Base-by-base conservation (phyloP, 2,888 invertebrate genomes). In the Cistogaster globosa region DNA sequence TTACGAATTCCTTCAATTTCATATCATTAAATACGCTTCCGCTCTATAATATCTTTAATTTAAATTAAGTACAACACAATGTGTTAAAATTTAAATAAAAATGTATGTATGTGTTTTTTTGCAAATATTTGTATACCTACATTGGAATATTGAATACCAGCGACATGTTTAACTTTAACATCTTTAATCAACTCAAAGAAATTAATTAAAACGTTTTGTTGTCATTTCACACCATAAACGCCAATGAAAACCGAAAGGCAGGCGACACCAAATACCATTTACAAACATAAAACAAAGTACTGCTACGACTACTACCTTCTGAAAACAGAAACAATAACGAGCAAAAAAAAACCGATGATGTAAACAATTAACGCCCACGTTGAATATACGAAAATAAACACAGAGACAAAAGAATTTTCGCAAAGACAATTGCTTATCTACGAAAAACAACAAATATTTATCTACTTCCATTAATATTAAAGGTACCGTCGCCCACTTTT, bases 141-240 rank as follows among this genome's bases (percentile, higher is more conserved):
- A 55, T 58, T 63, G 57, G 9, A 42, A 63, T 68, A 77, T 80
- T 80, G 79, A 69, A 65, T 58, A 42, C 68, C 42, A 63, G 62
- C 57, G 68, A 18, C 63, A 74, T 86, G 79, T 76, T 86, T 83
- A 86, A 84, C 82, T 87, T 84, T 79, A 74, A 81, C 84, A 86
- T 78, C 87, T 87, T 87, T 84, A 87, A 86, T 86, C 84, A 87
- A 87, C 84, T 83, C 86, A 86, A 87, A 84, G 87, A 87, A 86
- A 87, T 86, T 86, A 88, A 87, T 88, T 86, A 88, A 87, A 87
- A 86, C 83, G 86, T 83, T 87, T 86, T 87, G 87, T 88, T 88
- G 86, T 86, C 86, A 83, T 86, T 87, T 87, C 86, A 80, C 87
- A 88, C 87, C 87, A 87, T 86, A 86, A 86, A 81, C 75, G 83